Percentiles rank a stretch among this genome's conserved stretches.
These are phyloP conservation scores for Salminus brasiliensis DNA, from an alignment of 2,113 vertebrate genomes.

Conservation along the genomic window DNA sequence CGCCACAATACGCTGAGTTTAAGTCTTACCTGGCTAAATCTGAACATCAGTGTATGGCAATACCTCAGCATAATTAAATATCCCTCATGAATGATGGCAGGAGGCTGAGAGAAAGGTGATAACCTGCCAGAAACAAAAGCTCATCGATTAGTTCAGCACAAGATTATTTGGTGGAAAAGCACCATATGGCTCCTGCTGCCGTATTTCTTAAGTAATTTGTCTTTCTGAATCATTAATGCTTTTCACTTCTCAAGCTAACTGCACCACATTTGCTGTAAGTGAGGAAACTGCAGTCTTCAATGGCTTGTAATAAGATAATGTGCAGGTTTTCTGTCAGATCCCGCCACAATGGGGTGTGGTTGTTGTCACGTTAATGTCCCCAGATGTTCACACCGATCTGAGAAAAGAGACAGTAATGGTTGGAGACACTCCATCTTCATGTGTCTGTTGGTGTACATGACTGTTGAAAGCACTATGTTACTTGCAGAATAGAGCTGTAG, in stretches of 20 bases:
- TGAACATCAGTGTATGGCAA: slow-evolving; percentile 8
- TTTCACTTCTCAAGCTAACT: neutral
- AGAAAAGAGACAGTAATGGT: no score
- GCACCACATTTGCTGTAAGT: slow-evolving; percentile 2
- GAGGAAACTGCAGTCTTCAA: neutral
- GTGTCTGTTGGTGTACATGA: no score
- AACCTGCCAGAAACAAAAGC: slow-evolving; percentile 13
- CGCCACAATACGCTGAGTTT: slow-evolving; percentile 27
- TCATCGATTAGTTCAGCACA: slow-evolving; percentile 2
- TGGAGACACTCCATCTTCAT: no score
- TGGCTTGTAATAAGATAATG: neutral
- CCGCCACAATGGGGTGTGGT: neutral
- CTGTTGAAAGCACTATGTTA: no score
- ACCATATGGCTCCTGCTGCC: slow-evolving; percentile 22
- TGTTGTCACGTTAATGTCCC: neutral
- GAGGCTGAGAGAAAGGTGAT: slow-evolving; percentile 20
- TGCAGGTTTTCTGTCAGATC: neutral
- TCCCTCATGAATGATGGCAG: neutral
- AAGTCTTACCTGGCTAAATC: slow-evolving; percentile 67
- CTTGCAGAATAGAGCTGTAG: no score
- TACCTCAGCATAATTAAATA: neutral
- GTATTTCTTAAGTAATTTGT: neutral
- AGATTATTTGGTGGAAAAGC: slow-evolving; percentile 16
- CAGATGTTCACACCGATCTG: neutral
- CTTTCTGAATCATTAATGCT: slow-evolving; percentile 22